phyloP scores from a whole-genome alignment of 2,797 vertebrate genomes.

The Poeciliopsis presidionis region DNA sequence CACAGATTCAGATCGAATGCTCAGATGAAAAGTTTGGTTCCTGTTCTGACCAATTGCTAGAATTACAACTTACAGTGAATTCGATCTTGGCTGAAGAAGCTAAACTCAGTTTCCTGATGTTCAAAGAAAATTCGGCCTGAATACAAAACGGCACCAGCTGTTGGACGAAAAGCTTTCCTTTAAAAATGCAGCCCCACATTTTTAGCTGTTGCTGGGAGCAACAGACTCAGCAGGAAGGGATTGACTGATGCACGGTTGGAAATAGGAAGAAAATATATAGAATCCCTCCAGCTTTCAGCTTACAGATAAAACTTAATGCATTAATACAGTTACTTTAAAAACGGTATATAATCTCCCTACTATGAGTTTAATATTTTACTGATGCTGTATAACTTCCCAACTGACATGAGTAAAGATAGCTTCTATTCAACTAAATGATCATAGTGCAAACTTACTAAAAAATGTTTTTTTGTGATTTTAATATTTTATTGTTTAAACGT shows the following conservation, averaged over 20 bases:
- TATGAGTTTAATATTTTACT: not conserved
- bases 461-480: too few species aligned
- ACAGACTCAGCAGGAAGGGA: conserved; percentile 1
- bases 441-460: not conserved
- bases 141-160: not conserved
- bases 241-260: not conserved
- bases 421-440: not conserved
- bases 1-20: not conserved
- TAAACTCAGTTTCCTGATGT: not conserved
- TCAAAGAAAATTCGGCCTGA: not conserved
- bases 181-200: conserved; percentile 7
- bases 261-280: not conserved
- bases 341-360: not conserved
- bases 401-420: not conserved
- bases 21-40: not conserved
- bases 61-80: not conserved
- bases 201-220: conserved; percentile 10
- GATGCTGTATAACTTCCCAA: not conserved
- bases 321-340: not conserved
- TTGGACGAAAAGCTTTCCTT: not conserved
- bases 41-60: not conserved
- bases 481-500: too few species aligned
- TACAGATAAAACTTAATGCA: not conserved
- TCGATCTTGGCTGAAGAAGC: not conserved
- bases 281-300: not conserved